A percentile compares a stretch with the other conserved stretches of the same genome.
phyloP scores from a whole-genome alignment of 2,113 vertebrate species.

The Polypterus bichir region DNA sequence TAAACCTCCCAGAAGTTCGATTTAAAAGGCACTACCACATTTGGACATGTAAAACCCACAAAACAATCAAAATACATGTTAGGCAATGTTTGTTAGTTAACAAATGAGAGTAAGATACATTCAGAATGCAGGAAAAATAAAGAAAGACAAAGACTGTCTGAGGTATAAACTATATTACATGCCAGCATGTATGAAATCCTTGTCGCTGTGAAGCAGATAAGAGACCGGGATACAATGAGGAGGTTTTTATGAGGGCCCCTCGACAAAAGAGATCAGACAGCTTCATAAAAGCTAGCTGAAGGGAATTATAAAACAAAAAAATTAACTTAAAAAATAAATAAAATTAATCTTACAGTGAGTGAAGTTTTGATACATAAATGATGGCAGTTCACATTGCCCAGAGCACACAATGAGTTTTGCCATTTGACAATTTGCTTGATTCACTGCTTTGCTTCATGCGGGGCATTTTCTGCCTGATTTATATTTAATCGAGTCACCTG shows the following conservation, averaged over 20 bases:
- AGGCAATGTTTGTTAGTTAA: too few relatives aligned
- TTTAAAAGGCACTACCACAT: too few relatives aligned
- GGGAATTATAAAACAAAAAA: constrained; percentile 66
- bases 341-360: constrained; percentile 66
- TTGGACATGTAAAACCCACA: too few relatives aligned
- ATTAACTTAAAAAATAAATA: constrained; percentile 44
- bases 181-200: constrained; percentile 7
- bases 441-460: constrained; percentile 51
- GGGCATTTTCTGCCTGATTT: constrained; percentile 63
- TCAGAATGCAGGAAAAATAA: constrained; percentile 3
- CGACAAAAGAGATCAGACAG: constrained; percentile 38
- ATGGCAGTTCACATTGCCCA: constrained; percentile 60
- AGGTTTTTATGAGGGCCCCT: constrained; percentile 41
- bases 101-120: too few relatives aligned
- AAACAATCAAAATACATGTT: too few relatives aligned
- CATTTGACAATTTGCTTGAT: constrained; percentile 62
- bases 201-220: constrained; percentile 21
- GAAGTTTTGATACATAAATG: constrained; percentile 68
- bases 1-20: too few relatives aligned
- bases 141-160: constrained; percentile 20
- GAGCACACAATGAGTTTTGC: constrained; percentile 52
- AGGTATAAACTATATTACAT: constrained; percentile 18
- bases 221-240: constrained; percentile 15
- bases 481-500: constrained; percentile 63
- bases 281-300: constrained; percentile 44